Conservation (phyloP, 2,888 invertebrate species). For the Cremastinae sp. region DNA sequence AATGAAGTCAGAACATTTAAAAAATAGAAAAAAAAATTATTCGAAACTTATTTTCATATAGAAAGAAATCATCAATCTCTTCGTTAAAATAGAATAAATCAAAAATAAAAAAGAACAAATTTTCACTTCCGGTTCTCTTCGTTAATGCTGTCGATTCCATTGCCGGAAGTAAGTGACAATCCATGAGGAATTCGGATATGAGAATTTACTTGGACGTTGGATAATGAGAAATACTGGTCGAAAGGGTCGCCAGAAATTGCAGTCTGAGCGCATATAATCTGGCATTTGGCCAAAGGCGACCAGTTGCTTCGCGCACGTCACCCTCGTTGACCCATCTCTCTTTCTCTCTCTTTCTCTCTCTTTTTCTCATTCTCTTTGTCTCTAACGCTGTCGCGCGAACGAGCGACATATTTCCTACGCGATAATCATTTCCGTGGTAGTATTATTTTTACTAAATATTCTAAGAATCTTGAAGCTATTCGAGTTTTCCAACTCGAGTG, state of each 20-base stretch:
- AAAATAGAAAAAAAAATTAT: no score
- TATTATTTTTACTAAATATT: no score
- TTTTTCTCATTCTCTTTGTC: background rate
- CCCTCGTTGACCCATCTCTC: conserved; percentile 68
- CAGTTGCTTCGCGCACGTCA: conserved; percentile 75
- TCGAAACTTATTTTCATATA: no score
- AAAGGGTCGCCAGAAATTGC: conserved; percentile 65
- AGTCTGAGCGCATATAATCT: conserved; percentile 72
- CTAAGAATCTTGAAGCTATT: no score
- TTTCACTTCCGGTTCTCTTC: background rate
- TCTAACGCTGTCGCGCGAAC: background rate
- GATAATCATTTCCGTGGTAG: no score
- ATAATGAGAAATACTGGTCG: conserved; percentile 64
- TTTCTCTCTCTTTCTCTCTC: conserved; percentile 18
- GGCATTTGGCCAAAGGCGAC: conserved; percentile 76
- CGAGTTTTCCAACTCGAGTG: no score
- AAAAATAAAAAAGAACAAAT: no score
- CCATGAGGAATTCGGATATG: conserved; percentile 22
- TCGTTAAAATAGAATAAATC: no score
- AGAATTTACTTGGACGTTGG: conserved; percentile 60
- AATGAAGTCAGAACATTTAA: no score
- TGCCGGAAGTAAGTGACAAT: conserved; percentile 5
- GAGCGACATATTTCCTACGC: background rate
- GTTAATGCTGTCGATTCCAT: background rate
- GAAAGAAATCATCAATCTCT: no score